Evolutionary conservation across 1,140 invertebrate genomes (phyloP).

Genomic region (Drosophila bocqueti): DNA sequence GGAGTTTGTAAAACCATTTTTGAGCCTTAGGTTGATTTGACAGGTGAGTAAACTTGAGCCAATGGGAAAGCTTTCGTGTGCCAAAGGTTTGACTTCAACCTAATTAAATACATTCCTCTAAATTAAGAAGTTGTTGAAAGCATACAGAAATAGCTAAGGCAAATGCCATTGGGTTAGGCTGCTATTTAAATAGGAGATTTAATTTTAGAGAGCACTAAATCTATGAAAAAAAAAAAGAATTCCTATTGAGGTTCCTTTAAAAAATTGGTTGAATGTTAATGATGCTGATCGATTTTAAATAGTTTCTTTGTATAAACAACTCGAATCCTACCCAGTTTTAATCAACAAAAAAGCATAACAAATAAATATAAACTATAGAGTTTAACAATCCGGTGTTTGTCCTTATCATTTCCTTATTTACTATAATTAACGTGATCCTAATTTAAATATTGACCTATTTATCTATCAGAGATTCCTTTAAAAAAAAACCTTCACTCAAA

Average conservation of each 20-base stretch:
- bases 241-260: no score
- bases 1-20: background rate
- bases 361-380: no score
- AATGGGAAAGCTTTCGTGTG: background rate
- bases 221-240: background rate
- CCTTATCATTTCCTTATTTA: no score
- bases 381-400: no score
- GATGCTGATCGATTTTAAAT: no score
- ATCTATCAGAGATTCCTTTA: background rate
- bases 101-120: constrained; percentile 15
- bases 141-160: background rate
- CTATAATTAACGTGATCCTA: no score
- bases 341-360: no score
- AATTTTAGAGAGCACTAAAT: background rate
- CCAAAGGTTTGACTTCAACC: background rate
- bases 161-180: constrained; percentile 61
- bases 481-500: background rate
- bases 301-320: no score
- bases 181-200: constrained; percentile 37
- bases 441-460: background rate
- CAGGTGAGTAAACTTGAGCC: constrained; percentile 71
- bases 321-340: no score
- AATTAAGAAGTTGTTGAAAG: constrained; percentile 10
- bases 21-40: constrained; percentile 6
- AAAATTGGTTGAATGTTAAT: no score